Evolutionary conservation across 2,888 invertebrate species (phyloP), one percentile per base, ranked within the genome.

Genomic region (Agrotis puta): DNA sequence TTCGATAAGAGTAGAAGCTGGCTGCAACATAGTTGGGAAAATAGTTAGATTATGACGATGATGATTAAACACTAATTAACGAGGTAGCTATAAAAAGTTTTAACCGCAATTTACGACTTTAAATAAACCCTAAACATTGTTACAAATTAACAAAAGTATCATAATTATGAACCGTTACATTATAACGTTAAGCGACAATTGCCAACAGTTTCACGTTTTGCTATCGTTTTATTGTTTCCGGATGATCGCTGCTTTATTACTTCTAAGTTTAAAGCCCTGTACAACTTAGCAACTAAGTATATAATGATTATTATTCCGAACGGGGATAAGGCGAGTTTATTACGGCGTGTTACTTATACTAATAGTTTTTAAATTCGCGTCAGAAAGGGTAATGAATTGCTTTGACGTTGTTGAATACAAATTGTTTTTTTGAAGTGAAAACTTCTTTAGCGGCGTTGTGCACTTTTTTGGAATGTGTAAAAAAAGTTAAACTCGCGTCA

Each of bases 151-250:
- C 61, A 43, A 14, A 68, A 58, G 11, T 57, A 63, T 61, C 67
- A 64, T 65, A 27, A n/a, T n/a, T 27, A 76, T 79, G 51, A 80
- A 77, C 81, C 67, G 83, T 82, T 81, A 84, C 59, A 63, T 70
- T 73, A 81, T 71, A 77, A 77, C 68, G 71, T 79, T 73, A 68
- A 27, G 48, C 59, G 51, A 72, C 78, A 70, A 87, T 88, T 86
- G 85, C 82, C 72, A 87, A 82, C 64, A 85, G 84, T 86, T 88
- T 87, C 90, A 89, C 87, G 85, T 88, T 75, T 82, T 65, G 56
- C 51, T 79, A 80, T 83, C 70, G 69, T 87, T 93, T 94, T 92
- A 93, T 89, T 88, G 87, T 92, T 92, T 93, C 92, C 93, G 87
- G 88, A 82, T 66, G 85, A 84, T 84, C 87, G 87, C 87, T 88